Base-by-base conservation (phyloP, 2,888 invertebrate genomes). In the Clanis bilineata region DNA sequence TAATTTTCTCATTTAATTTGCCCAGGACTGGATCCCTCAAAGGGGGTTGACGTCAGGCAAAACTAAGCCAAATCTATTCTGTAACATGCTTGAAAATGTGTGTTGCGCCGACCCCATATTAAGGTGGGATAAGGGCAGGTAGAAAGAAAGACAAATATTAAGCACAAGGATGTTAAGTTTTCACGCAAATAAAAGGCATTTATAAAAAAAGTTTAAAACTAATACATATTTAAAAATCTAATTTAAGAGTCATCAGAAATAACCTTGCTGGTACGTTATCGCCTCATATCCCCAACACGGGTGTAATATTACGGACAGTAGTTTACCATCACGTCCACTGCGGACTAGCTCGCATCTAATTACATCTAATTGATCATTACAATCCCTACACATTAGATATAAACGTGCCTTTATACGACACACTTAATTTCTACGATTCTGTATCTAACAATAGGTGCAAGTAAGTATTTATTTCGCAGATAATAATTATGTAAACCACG, bases 291-390 rank as follows among this genome's bases (percentile, higher is more conserved):
- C 81, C 65, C 71, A 60, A 73, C 78, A 76, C 73, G 69, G 67
- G 86, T 86, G 73, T 88, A 85, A 77, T 77, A 76, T 88, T 87
- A 88, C 88, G 69, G 69, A 70, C 71, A 72, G 78, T 65, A 72
- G 74, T 85, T 85, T 87, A 87, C 87, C 84, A 88, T 87, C 75
- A 76, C 80, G 71, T 69, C 71, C 71, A 74, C 80, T 76, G 74
- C 76, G 74, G 79, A 79, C 83, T 85, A 79, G 80, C 28, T 47
- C 75, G 70, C 73, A 74, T 77, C 81, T 82, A 81, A 51, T 54
- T 61, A 61, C 15, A 39, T 54, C 45, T 43, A 23, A 39, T 60
- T 47, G 44, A 25, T 47, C 10, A 28, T 15, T 7, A 22, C 32
- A 43, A 43, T 5, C 22, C n/a, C 15, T n/a, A 28, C 9, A n/a